Evolutionary conservation across 2,888 invertebrate species (phyloP).

Genomic region (Nasonia oneida): DNA sequence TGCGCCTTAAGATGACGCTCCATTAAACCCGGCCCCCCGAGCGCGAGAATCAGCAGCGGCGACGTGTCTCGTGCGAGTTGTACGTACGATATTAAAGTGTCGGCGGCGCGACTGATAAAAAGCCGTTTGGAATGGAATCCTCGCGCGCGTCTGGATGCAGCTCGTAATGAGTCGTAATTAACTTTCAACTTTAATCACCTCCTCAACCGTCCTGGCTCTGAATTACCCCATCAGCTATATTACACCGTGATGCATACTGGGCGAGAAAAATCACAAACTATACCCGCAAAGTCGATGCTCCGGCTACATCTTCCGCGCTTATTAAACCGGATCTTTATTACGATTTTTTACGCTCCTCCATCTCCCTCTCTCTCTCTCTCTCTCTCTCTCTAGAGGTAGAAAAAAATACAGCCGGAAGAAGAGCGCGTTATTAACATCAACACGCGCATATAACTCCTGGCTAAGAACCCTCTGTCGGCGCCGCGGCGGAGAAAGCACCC

Average conservation of each 20-base stretch:
- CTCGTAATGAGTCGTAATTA: background rate
- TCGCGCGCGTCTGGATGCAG: background rate
- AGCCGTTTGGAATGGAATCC: background rate
- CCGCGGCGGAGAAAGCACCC: background rate
- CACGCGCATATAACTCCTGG: background rate
- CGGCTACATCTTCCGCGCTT: background rate
- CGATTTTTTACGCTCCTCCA: slow-evolving; percentile 24
- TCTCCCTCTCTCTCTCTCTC: background rate
- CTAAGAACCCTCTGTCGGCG: background rate
- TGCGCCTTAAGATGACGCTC: slow-evolving; percentile 53
- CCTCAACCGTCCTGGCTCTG: background rate
- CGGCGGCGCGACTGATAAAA: background rate
- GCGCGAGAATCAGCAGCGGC: background rate
- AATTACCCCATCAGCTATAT: too few relatives aligned
- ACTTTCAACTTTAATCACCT: background rate
- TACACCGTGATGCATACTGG: too few relatives aligned
- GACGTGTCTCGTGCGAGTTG: background rate
- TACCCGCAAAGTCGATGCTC: background rate
- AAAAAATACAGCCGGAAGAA: background rate
- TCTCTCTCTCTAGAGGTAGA: background rate
- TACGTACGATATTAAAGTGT: slow-evolving; percentile 9
- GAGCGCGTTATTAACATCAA: slow-evolving; percentile 35
- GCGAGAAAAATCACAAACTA: background rate
- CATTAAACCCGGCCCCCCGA: slow-evolving; percentile 45
- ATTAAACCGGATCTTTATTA: slow-evolving; percentile 31